Evolutionary conservation across 2,888 invertebrate genomes (phyloP).

Genomic region (Allygus modestus): DNA sequence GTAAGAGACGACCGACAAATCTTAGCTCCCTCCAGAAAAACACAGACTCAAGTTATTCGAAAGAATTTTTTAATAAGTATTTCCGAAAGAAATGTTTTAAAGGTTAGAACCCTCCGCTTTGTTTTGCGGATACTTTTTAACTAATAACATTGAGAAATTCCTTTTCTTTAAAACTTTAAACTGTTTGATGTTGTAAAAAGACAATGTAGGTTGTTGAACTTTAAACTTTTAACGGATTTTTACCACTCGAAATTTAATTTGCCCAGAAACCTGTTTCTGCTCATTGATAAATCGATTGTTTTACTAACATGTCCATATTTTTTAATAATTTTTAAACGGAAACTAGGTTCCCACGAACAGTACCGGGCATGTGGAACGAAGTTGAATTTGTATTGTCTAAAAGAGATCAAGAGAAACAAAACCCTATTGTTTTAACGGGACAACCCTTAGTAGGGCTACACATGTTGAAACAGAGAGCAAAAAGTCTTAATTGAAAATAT

Average conservation of each 20-base stretch:
- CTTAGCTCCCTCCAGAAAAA: constrained; percentile 50
- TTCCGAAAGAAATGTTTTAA: constrained; percentile 50
- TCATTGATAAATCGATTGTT: too few species aligned
- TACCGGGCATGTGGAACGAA: background rate
- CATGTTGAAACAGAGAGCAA: constrained; percentile 6
- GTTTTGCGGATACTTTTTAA: constrained; percentile 57
- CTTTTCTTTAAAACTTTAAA: constrained; percentile 34
- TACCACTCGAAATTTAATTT: too few species aligned
- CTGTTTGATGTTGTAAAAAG: background rate
- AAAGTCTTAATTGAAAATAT: constrained; percentile 42
- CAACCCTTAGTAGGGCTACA: constrained; percentile 8
- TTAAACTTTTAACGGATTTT: too few species aligned
- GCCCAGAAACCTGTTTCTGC: too few species aligned
- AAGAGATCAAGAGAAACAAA: constrained; percentile 35
- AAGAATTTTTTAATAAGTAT: constrained; percentile 63
- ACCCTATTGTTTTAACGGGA: constrained; percentile 38
- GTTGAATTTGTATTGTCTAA: background rate
- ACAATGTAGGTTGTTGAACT: background rate
- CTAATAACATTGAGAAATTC: constrained; percentile 41
- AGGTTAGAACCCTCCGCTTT: constrained; percentile 29
- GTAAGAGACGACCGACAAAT: background rate
- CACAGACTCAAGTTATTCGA: constrained; percentile 59
- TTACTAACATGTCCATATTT: too few species aligned
- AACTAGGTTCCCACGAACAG: background rate
- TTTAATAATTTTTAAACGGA: background rate